Evolutionary conservation across 2,888 invertebrate genomes (phyloP).

Genomic region (Lepidonotus clava): DNA sequence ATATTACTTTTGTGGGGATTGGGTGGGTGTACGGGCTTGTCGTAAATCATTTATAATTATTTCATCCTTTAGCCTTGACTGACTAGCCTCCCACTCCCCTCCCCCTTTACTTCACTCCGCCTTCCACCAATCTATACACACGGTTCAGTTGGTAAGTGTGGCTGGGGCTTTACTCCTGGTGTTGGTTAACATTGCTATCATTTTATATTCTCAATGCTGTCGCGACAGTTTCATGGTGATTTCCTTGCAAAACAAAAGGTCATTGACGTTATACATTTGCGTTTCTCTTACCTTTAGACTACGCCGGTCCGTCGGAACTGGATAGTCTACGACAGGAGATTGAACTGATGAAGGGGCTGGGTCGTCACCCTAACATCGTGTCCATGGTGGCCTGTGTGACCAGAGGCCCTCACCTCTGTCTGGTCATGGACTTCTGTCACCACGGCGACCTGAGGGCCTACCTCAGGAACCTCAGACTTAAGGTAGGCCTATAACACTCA

Average conservation of each 20-base stretch:
- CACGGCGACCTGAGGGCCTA: constrained; percentile 89
- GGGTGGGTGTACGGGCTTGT: no score
- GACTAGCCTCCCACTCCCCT: no score
- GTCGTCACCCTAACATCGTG: constrained; percentile 90
- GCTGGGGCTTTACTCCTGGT: no score
- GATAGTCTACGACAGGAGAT: constrained; percentile 90
- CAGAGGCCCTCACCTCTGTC: constrained; percentile 81
- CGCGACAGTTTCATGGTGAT: no score
- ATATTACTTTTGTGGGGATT: no score
- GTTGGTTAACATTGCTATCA: no score
- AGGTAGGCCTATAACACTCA: constrained; percentile 52
- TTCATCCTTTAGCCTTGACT: no score
- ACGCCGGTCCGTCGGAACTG: constrained; percentile 87
- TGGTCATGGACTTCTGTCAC: constrained; percentile 91
- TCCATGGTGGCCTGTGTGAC: constrained; percentile 90
- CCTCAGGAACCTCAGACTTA: constrained; percentile 82
- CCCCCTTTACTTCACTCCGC: no score
- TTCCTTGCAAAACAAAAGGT: constrained; percentile 53
- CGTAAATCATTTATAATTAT: no score
- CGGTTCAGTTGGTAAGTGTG: no score
- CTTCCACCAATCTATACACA: no score
- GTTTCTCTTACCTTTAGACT: constrained; percentile 85
- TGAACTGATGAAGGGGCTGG: constrained; percentile 91
- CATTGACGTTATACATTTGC: neutral
- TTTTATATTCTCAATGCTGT: no score